These are phyloP conservation scores for Nesometra sesokonis DNA, from an alignment of 35 echinoderm and acorn worm species.

Conservation along the genomic window DNA sequence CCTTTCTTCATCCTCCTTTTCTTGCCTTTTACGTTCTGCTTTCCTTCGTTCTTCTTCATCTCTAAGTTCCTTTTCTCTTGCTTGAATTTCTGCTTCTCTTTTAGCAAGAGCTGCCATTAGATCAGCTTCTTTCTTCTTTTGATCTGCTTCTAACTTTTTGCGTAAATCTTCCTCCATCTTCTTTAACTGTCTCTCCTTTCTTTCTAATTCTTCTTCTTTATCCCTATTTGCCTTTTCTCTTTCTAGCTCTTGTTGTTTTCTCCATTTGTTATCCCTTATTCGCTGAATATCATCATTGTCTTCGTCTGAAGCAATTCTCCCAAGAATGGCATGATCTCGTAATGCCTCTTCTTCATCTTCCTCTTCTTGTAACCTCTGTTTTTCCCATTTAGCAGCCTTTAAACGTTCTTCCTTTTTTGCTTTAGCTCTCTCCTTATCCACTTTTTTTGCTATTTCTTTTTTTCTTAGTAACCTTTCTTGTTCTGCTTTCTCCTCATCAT, in stretches of 20 bases:
- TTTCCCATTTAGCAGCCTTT: neutral
- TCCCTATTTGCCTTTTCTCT: slow-evolving; percentile 17
- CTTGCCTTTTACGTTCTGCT: slow-evolving; percentile 12
- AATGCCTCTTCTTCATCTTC: neutral
- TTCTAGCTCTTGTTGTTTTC: neutral
- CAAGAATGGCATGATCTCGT: neutral
- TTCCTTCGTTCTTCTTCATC: slow-evolving; percentile 35
- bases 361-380: neutral
- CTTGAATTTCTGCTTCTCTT: slow-evolving; percentile 8
- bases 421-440: neutral
- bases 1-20: slow-evolving; percentile 22
- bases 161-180: slow-evolving; percentile 11
- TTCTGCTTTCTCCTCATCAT: slow-evolving; percentile 24
- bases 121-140: slow-evolving; percentile 16
- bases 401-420: neutral
- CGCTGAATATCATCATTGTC: neutral
- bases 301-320: too few species aligned
- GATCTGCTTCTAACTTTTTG: slow-evolving; percentile 10
- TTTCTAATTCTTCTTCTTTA: slow-evolving; percentile 20
- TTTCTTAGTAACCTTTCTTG: neutral
- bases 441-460: slow-evolving; percentile 13
- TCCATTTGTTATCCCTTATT: neutral
- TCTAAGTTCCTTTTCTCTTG: slow-evolving; percentile 14
- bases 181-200: slow-evolving; percentile 18
- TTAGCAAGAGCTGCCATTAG: neutral